Evolutionary conservation across 2,113 vertebrate genomes (phyloP), one percentile per base, ranked within the genome.

Genomic region (Toxotes chatareus): DNA sequence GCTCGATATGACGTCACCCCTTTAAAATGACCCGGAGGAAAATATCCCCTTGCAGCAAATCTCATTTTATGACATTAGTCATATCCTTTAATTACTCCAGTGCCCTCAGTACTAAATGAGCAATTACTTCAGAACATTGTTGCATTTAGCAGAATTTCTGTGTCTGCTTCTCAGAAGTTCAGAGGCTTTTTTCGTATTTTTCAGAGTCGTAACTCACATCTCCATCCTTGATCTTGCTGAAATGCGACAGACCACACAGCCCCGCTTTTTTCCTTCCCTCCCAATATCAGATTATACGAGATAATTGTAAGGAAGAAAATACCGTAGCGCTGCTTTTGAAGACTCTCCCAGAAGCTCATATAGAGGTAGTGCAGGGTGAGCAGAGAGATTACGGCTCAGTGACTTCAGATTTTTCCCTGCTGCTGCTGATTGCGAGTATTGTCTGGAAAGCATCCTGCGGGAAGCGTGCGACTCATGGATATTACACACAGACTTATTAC

Each of bases 401-500:
- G 89, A 68, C 83, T 88, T 86, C 74, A 76, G 78, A 87, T 76
- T 76, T 88, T 85, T 79, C 82, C 73, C 76, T 76, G 69, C 84
- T 89, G 82, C 72, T 75, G 70, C 70, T 91, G 89, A 80, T 94
- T 93, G 88, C 76, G 65, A 49, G 84, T 40, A 82, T 89, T 89
- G 84, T 93, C 83, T 91, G 87, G 77, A 87, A 88, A 90, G 83
- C 87, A 56, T 89, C 87, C 92, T 82, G 87, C 80, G 68, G 89
- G 87, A 86, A 85, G 80, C 32, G 78, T 79, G 79, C 65, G 19
- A 84, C 83, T 88, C 75, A 47, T 76, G 77, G 84, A 89, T 91
- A 68, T 89, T 90, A 84, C 86, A 84, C 76, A 56, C 82, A 83
- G 79, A 84, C 79, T 79, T 93, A 90, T 91, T 89, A 80, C 84